phyloP scores from a whole-genome alignment of 2,113 vertebrate species.

The Probosciger aterrimus region DNA sequence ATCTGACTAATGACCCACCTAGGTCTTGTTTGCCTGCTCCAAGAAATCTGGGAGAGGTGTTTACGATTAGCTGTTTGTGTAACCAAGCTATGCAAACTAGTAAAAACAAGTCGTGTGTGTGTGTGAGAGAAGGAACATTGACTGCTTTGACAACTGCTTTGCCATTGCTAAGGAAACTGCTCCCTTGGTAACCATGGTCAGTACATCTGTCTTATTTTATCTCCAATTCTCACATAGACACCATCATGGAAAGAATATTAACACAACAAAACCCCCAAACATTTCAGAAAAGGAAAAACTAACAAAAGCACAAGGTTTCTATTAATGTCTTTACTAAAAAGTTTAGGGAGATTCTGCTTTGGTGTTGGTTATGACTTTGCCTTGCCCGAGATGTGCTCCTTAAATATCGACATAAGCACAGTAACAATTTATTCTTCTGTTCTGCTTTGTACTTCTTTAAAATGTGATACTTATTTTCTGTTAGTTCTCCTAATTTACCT shows the following conservation, averaged over 20 bases:
- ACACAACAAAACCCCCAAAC: conserved; percentile 45
- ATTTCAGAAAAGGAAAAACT: conserved; percentile 33
- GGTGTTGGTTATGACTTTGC: background rate
- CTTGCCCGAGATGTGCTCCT: background rate
- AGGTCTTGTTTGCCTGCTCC: conserved; percentile 10
- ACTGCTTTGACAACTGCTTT: conserved; percentile 74
- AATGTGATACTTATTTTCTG: conserved; percentile 22
- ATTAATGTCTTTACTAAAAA: conserved; percentile 46
- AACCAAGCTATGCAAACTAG: conserved; percentile 63
- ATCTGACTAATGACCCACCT: conserved; percentile 2
- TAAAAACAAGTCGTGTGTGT: conserved; percentile 60
- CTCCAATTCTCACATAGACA: conserved; percentile 66
- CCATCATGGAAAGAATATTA: conserved; percentile 67
- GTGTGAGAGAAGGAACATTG: conserved; percentile 57
- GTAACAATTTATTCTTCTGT: conserved; percentile 26
- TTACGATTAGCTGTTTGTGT: conserved; percentile 54
- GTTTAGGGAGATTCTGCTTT: conserved; percentile 48
- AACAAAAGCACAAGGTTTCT: conserved; percentile 1
- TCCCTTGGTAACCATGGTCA: conserved; percentile 81
- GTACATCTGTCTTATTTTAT: conserved; percentile 79
- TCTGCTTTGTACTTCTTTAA: conserved; percentile 8
- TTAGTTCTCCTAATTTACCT: conserved; percentile 31
- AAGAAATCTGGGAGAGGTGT: background rate
- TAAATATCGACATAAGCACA: conserved; percentile 36
- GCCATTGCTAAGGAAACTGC: conserved; percentile 79